Evolutionary conservation across 2,888 invertebrate species (phyloP).

Genomic region (Tenthredo mesomela): DNA sequence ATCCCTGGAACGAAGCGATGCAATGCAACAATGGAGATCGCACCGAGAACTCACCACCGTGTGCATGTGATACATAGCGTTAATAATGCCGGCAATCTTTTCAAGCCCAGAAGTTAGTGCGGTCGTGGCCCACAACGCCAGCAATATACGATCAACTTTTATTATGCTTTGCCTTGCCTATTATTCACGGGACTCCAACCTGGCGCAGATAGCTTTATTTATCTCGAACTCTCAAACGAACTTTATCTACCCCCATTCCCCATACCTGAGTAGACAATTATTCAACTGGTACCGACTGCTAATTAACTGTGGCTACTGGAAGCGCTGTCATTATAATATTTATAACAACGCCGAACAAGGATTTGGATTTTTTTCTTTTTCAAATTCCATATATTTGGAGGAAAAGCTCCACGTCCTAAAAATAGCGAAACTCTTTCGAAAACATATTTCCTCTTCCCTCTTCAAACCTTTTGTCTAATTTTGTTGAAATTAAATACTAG

Average conservation of each 20-base stretch:
- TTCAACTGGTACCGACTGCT: background rate
- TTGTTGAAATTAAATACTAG: background rate
- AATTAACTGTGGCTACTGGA: background rate
- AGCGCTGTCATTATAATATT: background rate
- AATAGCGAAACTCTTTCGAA: background rate
- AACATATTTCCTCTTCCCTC: background rate
- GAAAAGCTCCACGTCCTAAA: background rate
- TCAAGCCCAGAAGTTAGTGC: constrained; percentile 31
- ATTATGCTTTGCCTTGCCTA: constrained; percentile 35
- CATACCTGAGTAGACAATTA: background rate
- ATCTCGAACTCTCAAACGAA: constrained; percentile 27
- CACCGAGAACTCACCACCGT: constrained; percentile 32
- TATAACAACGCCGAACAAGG: background rate
- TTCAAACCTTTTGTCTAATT: background rate
- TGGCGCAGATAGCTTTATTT: constrained; percentile 31
- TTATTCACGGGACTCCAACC: constrained; percentile 37
- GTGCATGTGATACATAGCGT: constrained; percentile 69
- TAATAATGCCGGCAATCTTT: constrained; percentile 66
- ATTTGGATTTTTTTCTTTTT: background rate
- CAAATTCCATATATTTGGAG: background rate
- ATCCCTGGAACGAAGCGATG: background rate
- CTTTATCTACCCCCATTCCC: background rate
- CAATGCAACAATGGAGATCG: constrained; percentile 37
- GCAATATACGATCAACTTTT: constrained; percentile 37
- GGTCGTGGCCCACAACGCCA: constrained; percentile 30